phyloP scores from a whole-genome alignment of 2,113 vertebrate genomes.

The Muntiacus reevesi region DNA sequence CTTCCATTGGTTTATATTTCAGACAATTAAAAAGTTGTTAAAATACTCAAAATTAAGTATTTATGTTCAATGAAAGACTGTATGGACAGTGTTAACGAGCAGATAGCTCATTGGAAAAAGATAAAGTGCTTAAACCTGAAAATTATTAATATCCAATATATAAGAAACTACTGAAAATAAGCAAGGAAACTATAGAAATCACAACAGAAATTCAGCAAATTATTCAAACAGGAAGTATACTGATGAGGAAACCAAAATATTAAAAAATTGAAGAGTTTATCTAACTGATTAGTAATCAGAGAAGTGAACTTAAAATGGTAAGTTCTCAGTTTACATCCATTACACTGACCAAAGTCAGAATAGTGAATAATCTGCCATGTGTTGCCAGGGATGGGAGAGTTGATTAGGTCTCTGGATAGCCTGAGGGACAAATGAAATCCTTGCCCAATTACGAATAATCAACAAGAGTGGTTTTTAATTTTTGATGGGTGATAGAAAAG shows the following conservation, averaged over 20 bases:
- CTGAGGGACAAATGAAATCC: neutral
- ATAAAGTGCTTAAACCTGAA: neutral
- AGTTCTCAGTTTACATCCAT: neutral
- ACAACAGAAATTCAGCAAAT: neutral
- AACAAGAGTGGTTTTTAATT: neutral
- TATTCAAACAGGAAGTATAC: neutral
- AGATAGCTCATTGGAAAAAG: neutral
- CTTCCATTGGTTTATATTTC: neutral
- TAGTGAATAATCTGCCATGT: neutral
- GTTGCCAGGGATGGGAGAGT: neutral
- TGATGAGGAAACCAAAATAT: neutral
- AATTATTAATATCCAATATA: neutral
- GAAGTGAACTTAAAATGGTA: neutral
- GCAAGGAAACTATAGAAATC: neutral
- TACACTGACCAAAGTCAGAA: neutral
- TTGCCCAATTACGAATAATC: neutral
- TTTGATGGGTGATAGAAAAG: neutral
- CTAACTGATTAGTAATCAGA: neutral
- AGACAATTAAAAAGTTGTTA: neutral
- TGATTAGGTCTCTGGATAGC: neutral
- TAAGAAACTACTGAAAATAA: neutral
- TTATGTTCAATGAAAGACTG: neutral
- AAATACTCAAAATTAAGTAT: neutral
- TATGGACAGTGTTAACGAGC: neutral
- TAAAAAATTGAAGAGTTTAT: neutral